Conservation (phyloP, 2,888 invertebrate species). For the Macrostomum cliftonense region DNA sequence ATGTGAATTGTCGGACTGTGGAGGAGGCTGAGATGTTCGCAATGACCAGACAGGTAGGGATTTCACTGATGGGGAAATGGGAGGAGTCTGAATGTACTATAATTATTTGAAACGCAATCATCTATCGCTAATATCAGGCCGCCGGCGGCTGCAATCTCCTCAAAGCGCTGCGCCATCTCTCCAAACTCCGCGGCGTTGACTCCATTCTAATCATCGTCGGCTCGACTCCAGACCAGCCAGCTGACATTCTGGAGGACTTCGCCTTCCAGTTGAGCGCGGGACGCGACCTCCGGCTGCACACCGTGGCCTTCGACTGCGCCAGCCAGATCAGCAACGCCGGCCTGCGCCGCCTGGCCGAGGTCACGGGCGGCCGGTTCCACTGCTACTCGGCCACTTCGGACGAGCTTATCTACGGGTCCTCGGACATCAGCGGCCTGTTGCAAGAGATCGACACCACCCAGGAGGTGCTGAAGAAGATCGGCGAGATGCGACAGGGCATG, state of each 20-base stretch:
- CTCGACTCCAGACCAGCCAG: conserved; percentile 27
- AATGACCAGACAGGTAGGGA: neutral
- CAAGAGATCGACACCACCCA: conserved; percentile 27
- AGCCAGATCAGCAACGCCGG: conserved; percentile 16
- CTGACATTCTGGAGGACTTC: conserved; percentile 31
- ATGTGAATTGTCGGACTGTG: conserved; percentile 26
- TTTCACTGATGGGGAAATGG: too few species aligned
- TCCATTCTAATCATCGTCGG: conserved; percentile 6
- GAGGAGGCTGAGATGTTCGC: conserved; percentile 12
- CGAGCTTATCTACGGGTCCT: conserved; percentile 35
- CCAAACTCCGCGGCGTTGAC: conserved; percentile 1
- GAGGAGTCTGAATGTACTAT: too few species aligned
- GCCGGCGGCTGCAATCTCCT: conserved; percentile 33
- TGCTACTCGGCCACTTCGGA: conserved; percentile 34
- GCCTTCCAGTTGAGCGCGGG: conserved; percentile 31
- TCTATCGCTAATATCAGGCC: conserved; percentile 20
- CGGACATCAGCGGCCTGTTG: conserved; percentile 32
- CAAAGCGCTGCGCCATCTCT: conserved; percentile 27
- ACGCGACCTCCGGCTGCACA: conserved; percentile 23
- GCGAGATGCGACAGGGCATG: conserved; percentile 35
- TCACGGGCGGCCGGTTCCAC: conserved; percentile 31
- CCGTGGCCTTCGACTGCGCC: conserved; percentile 35
- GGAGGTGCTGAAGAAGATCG: conserved; percentile 34
- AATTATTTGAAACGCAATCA: too few species aligned
- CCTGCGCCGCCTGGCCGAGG: conserved; percentile 28